Evolutionary conservation across 2,888 invertebrate species (phyloP), one percentile per base, ranked within the genome.

Genomic region (Callyntrura guangdongensis): DNA sequence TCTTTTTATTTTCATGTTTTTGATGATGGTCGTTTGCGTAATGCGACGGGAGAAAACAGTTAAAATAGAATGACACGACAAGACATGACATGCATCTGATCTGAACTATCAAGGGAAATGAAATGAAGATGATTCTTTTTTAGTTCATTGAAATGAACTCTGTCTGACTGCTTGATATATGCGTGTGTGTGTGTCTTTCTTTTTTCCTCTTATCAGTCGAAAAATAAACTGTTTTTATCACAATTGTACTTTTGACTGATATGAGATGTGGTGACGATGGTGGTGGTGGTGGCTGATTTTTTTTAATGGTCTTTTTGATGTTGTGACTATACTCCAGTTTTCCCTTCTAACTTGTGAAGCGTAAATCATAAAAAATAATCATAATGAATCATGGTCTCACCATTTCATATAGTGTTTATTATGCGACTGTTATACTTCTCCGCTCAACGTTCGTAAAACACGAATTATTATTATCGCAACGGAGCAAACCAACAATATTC

Each of bases 311-410:
- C 36, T 36, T 36, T 36, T 36, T 36, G 36, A 69, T 69, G n/a
- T 36, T 36, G 69, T 47, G 47, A 47, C 20, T 74, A 74, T 45
- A 74, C 72, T 74, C 72, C 72, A 74, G 72, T 20, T 61, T 61
- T 61, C 17, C 20, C 47, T 6, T 74, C 45, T 59, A 59, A 9
- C 36, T n/a, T 36, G n/a, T 6, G 36, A 69, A 36, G 69, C 11
- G 45, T 74, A 74, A 74, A 74, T 47, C 22, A 74, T 74, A 11
- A 14, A 45, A 72, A 72, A 17, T 36, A 82, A 82, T 47, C 61
- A 27, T 64, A 82, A 82, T 82, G 64, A 82, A 82, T 82, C 82
- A 82, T 82, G 81, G 59, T 81, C 45, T 36, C 61, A 82, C 61
- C 36, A 36, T 36, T 36, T 36, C 36, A 81, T n/a, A 61, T 47